phyloP scores from a whole-genome alignment of 2,797 vertebrate species.

The Neosalanx taihuensis region DNA sequence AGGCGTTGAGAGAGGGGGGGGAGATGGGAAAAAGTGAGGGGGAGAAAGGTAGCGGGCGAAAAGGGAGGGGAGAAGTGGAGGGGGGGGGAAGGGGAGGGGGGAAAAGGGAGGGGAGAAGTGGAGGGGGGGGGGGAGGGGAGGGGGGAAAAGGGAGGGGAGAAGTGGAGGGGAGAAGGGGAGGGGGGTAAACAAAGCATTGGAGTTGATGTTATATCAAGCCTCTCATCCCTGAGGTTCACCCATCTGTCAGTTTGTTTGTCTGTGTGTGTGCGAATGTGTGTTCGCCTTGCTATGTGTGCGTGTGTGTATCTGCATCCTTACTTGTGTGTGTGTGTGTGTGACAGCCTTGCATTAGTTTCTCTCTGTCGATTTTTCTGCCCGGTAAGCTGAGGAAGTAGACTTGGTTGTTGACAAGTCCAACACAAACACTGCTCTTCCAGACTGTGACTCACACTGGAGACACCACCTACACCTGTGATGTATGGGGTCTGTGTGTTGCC shows the following conservation, averaged over 20 bases:
- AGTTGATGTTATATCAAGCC: neutral
- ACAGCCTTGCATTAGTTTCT: no score
- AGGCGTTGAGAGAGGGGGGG: neutral
- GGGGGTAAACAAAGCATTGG: neutral
- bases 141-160: no score
- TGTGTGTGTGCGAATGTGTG: conserved; percentile 4
- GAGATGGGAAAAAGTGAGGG: neutral
- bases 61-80: no score
- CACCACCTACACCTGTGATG: conserved; percentile 4
- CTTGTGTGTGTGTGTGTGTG: neutral
- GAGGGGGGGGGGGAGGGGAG: neutral
- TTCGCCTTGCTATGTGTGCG: neutral
- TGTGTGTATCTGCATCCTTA: neutral
- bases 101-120: neutral
- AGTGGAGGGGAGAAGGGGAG: neutral
- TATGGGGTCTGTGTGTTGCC: neutral
- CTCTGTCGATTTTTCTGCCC: no score
- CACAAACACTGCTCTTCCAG: neutral
- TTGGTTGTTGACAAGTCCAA: no score
- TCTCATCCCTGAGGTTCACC: neutral
- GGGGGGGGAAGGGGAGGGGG: neutral
- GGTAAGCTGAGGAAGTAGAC: no score
- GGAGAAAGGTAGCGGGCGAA: neutral
- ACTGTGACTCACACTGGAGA: neutral
- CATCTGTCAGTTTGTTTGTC: conserved; percentile 4